Percentiles rank a stretch among this genome's conserved stretches.
Conservation (phyloP, 2,797 vertebrate genomes). For the Mormyrops attenuatus region DNA sequence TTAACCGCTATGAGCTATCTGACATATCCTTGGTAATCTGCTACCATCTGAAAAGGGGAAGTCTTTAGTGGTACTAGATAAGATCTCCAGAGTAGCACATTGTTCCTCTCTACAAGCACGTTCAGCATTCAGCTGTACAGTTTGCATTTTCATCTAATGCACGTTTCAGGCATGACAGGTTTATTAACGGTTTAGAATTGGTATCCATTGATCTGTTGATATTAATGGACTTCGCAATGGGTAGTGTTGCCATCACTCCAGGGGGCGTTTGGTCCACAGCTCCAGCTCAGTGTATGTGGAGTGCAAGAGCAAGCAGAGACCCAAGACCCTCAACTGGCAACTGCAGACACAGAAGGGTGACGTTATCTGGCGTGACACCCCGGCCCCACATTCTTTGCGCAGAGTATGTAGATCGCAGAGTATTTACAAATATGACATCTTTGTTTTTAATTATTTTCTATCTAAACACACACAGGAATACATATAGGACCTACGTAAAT, state of each 20-base stretch:
- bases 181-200: background rate
- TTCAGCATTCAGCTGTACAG: background rate
- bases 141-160: background rate
- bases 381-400: background rate
- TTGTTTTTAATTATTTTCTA: background rate
- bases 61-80: background rate
- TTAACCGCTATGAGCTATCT: background rate
- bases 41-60: background rate
- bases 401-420: background rate
- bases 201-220: background rate
- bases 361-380: background rate
- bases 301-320: background rate
- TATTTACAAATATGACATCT: background rate
- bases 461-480: no score
- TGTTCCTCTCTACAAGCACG: background rate
- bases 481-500: background rate
- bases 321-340: background rate
- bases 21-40: background rate
- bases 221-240: background rate
- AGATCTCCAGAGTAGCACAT: background rate
- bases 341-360: background rate
- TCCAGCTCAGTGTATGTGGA: background rate
- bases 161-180: background rate
- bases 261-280: background rate
- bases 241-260: background rate